Base-by-base conservation (phyloP, 2,797 vertebrate species). In the Trachops cirrhosus region DNA sequence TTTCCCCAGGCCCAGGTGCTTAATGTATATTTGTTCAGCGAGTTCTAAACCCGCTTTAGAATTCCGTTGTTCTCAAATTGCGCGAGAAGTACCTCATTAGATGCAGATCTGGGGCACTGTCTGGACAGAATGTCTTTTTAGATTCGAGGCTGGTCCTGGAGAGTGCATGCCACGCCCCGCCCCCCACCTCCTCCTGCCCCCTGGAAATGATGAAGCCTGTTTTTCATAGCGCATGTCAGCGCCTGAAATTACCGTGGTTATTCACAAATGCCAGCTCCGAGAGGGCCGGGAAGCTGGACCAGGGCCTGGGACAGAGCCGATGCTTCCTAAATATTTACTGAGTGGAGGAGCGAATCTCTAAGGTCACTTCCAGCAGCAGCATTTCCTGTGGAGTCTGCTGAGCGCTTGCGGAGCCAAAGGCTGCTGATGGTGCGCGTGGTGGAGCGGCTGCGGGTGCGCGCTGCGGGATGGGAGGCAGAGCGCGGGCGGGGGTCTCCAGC, bases 401-500 rank as follows among this genome's bases (percentile, higher is more conserved):
- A 19, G 52, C 15, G 3, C 68, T 4, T 10, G 57, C n/a, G 7
- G 57, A 18, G 7, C 8, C 71, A 0, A 2, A 0, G 21, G 34
- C 0, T 0, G 39, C 18, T 0, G 67, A 7, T 21, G 0, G 18
- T 1, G n/a, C 9, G 22, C 2, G 12, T 0, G 52, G 1, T 0
- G 78, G n/a, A 7, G 59, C 14, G 32, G 14, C 16, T 3, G 22
- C 11, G 18, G 37, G 14, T 0, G 64, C 2, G 4, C 22, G 0
- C 24, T 1, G 39, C 18, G 0, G 7, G 46, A n/a, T 2, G 22
- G 41, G 59, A 14, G 54, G 39, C 7, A 26, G 29, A 1, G 18
- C 0, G 19, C 1, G 2, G 11, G 2, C 21, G 0, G 29, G 37
- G 39, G 7, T 39, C 74, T 12, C 4, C 2, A 26, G 6, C 5